Evolutionary conservation across 2,888 invertebrate genomes (phyloP).

Genomic region (Epinotia ramella): DNA sequence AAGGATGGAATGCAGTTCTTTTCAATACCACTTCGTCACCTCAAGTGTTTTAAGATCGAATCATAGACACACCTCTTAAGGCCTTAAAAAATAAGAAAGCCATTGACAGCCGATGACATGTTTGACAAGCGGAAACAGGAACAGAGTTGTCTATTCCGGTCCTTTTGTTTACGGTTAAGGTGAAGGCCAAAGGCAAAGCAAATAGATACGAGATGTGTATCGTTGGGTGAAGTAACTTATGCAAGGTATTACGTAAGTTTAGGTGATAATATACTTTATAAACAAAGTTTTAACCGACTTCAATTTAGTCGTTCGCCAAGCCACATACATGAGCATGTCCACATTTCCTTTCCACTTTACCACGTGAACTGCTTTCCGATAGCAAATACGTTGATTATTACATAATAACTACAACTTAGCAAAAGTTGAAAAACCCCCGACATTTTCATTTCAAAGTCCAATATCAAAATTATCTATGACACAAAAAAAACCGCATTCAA

Average conservation of each 20-base stretch:
- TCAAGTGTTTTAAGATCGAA: conserved; percentile 41
- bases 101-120: conserved; percentile 65
- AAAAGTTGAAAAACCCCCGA: too few relatives aligned
- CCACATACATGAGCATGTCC: too few relatives aligned
- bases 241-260: conserved; percentile 25
- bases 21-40: conserved; percentile 35
- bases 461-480: too few relatives aligned
- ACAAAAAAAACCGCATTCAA: too few relatives aligned
- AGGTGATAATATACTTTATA: neutral
- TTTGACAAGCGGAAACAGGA: conserved; percentile 72
- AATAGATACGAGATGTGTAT: conserved; percentile 14
- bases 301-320: too few relatives aligned
- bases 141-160: conserved; percentile 62
- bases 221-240: neutral
- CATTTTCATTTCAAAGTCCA: too few relatives aligned
- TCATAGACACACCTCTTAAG: conserved; percentile 40
- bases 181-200: conserved; percentile 58
- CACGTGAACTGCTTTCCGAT: too few relatives aligned
- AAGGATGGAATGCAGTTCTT: conserved; percentile 22
- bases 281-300: too few relatives aligned
- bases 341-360: too few relatives aligned
- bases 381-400: too few relatives aligned
- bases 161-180: conserved; percentile 61
- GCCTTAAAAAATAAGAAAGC: conserved; percentile 65
- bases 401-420: too few relatives aligned